Evolutionary conservation across 2,888 invertebrate species (phyloP).

Genomic region (Rhagonycha fulva): DNA sequence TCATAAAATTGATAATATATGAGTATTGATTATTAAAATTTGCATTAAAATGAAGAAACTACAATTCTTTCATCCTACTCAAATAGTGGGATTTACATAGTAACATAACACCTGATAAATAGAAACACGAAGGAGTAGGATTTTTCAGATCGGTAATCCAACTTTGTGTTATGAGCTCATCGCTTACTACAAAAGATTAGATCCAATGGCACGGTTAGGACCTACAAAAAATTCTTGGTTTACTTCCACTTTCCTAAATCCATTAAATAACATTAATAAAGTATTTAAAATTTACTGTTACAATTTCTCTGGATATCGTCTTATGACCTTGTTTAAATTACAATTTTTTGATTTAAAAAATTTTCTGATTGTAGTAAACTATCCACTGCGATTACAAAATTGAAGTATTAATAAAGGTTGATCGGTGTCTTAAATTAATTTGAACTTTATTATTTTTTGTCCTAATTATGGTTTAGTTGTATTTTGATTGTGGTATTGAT

Average conservation of each 20-base stretch:
- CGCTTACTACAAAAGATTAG: neutral
- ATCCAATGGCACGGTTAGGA: neutral
- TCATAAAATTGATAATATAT: no score
- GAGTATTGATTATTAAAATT: no score
- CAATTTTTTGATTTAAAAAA: neutral
- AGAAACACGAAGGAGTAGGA: neutral
- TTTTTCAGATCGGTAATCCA: neutral
- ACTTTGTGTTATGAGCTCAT: neutral
- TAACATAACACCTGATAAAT: neutral
- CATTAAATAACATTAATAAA: neutral
- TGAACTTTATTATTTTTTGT: neutral
- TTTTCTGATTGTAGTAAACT: neutral
- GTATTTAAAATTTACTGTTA: neutral
- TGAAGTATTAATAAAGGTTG: neutral
- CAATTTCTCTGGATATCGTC: neutral
- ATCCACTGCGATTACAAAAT: neutral
- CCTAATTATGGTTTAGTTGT: neutral
- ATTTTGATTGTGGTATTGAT: neutral
- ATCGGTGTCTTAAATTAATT: neutral
- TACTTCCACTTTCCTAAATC: neutral
- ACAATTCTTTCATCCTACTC: no score
- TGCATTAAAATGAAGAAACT: no score
- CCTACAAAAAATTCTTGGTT: neutral
- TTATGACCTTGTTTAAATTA: neutral
- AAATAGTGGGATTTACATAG: neutral